phyloP scores from a whole-genome alignment of 2,888 invertebrate genomes.

The Polylopha cassiicola region DNA sequence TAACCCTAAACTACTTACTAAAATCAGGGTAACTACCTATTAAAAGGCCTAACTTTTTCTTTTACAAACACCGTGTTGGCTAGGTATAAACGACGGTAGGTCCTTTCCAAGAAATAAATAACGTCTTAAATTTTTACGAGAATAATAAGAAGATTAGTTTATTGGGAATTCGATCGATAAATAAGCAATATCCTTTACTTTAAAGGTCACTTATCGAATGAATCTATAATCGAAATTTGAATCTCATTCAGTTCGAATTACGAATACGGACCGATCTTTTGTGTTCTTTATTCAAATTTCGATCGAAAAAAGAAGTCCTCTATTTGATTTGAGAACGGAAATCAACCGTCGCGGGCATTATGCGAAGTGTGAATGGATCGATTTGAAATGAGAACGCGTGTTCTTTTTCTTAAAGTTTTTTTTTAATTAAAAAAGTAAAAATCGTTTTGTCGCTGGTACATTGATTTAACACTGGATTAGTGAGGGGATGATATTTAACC shows the following conservation, averaged over 20 bases:
- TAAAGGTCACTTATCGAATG: conserved; percentile 75
- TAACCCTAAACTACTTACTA: too few species aligned
- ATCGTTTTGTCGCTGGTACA: conserved; percentile 2
- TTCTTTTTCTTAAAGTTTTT: conserved; percentile 1
- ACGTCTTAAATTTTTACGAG: conserved; percentile 23
- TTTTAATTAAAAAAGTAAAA: conserved; percentile 5
- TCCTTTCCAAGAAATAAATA: too few species aligned
- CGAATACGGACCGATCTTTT: conserved; percentile 60
- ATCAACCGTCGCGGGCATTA: conserved; percentile 71
- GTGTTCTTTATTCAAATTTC: conserved; percentile 45
- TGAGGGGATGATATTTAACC: conserved; percentile 27
- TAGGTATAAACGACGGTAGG: too few species aligned
- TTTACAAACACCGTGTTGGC: too few species aligned
- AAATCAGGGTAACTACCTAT: too few species aligned
- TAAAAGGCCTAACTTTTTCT: too few species aligned
- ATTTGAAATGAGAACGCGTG: conserved; percentile 54
- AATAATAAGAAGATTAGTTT: conserved; percentile 41
- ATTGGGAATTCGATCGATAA: conserved; percentile 64
- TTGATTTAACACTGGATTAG: conserved; percentile 6
- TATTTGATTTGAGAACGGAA: conserved; percentile 74
- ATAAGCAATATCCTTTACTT: conserved; percentile 68
- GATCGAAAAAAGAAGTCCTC: conserved; percentile 56
- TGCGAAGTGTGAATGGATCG: conserved; percentile 75
- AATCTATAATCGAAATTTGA: conserved; percentile 73
- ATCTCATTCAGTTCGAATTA: conserved; percentile 64